Evolutionary conservation across 2,888 invertebrate species (phyloP).

Genomic region (Diadegma fenestrale): DNA sequence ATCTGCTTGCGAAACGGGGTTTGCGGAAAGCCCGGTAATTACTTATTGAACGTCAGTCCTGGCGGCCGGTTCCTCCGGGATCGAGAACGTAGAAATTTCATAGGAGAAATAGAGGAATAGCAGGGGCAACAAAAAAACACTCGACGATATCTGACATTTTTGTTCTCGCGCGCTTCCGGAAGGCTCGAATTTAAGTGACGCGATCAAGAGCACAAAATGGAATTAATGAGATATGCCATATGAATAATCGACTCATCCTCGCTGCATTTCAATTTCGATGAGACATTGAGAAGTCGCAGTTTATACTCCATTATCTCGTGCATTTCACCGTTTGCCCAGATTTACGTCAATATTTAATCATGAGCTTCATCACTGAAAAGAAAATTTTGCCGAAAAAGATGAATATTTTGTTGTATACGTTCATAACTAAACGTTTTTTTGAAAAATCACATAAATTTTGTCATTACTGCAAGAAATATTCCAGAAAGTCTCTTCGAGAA

Average conservation of each 20-base stretch:
- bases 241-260: slow-evolving; percentile 14
- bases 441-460: too few relatives aligned
- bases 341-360: not conserved
- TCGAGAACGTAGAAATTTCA: slow-evolving; percentile 1
- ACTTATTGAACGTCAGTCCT: slow-evolving; percentile 67
- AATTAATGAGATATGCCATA: slow-evolving; percentile 25
- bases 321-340: not conserved
- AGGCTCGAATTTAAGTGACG: slow-evolving; percentile 5
- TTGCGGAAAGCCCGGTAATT: slow-evolving; percentile 64
- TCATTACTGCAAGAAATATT: too few relatives aligned
- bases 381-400: too few relatives aligned
- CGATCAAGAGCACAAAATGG: not conserved
- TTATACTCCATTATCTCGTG: not conserved
- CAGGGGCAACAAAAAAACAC: not conserved
- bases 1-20: slow-evolving; percentile 61
- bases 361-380: not conserved
- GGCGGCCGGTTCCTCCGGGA: slow-evolving; percentile 3
- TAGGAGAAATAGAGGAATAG: not conserved
- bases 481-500: too few relatives aligned
- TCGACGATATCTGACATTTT: slow-evolving; percentile 29
- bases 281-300: not conserved
- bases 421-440: too few relatives aligned
- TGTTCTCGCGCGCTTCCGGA: slow-evolving; percentile 7
- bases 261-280: not conserved
- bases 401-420: too few relatives aligned